phyloP scores from a whole-genome alignment of 2,797 vertebrate genomes.

The Mico argentatus region DNA sequence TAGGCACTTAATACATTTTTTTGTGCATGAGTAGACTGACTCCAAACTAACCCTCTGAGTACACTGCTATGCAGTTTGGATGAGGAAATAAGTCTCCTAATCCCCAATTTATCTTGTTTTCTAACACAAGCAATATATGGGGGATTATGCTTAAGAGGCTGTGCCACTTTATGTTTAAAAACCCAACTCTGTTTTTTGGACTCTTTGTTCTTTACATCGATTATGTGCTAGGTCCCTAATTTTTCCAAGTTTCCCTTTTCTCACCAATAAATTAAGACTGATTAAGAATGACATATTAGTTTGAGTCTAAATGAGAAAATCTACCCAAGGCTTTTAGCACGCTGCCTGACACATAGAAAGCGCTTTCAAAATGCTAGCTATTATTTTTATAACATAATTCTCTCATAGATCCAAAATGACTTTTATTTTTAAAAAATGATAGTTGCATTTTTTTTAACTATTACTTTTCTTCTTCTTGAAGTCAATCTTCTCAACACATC shows the following conservation, averaged over 20 bases:
- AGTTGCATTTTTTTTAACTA: neutral
- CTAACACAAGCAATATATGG: neutral
- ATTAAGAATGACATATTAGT: neutral
- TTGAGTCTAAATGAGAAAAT: constrained; percentile 11
- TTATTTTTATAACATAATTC: neutral
- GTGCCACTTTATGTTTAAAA: neutral
- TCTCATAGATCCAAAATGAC: neutral
- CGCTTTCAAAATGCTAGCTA: neutral
- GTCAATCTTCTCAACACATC: neutral
- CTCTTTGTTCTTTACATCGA: neutral
- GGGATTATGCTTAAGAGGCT: neutral
- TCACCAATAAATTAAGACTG: neutral
- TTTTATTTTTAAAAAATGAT: neutral
- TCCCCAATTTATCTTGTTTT: neutral
- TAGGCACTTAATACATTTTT: neutral
- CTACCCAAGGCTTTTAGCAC: neutral
- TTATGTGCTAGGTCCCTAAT: neutral
- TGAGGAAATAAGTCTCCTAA: neutral
- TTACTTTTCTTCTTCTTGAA: neutral
- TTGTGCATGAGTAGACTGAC: neutral
- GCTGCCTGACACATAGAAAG: neutral
- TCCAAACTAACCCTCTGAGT: neutral
- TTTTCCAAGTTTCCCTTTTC: neutral
- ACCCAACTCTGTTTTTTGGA: neutral
- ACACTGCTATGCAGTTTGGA: neutral